Percentiles rank a stretch among this genome's conserved stretches.
These are phyloP conservation scores for Trisateles emortualis DNA, from an alignment of 2,888 invertebrate species.

Conservation along the genomic window DNA sequence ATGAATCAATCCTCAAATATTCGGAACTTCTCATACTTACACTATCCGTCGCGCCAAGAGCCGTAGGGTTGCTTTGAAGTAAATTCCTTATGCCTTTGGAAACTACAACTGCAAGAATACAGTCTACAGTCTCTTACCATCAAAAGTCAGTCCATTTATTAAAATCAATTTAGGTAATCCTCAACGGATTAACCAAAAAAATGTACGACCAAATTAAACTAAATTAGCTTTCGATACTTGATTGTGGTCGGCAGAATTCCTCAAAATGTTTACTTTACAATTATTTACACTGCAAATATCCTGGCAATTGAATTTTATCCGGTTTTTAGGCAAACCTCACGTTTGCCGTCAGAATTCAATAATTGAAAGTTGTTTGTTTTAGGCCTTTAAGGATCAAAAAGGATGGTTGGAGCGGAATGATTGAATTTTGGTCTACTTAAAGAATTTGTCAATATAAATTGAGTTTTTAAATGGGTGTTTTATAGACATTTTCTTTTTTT, in stretches of 20 bases:
- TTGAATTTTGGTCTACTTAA: no score
- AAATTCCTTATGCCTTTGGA: no score
- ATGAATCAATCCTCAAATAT: no score
- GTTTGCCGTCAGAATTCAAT: constrained; percentile 1
- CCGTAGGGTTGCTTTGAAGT: no score
- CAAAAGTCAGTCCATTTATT: neutral
- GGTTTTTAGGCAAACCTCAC: constrained; percentile 3
- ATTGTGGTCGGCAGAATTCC: constrained; percentile 10
- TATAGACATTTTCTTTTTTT: no score
- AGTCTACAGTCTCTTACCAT: no score
- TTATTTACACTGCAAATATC: constrained; percentile 4
- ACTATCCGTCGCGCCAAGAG: no score
- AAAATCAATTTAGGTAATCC: neutral
- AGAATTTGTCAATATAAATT: no score
- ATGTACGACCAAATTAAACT: constrained; percentile 10
- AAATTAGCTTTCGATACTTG: constrained; percentile 18
- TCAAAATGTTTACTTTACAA: constrained; percentile 9
- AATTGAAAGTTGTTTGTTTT: constrained; percentile 4
- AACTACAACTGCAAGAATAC: no score
- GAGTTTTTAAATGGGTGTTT: no score
- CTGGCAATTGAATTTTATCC: constrained; percentile 5
- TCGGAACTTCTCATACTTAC: no score
- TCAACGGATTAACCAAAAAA: constrained; percentile 3
- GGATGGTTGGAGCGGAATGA: no score
- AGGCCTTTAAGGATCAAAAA: neutral